Evolutionary conservation across 2,797 vertebrate genomes (phyloP), one percentile per base, ranked within the genome.

Genomic region (Chromobotia macracanthus): DNA sequence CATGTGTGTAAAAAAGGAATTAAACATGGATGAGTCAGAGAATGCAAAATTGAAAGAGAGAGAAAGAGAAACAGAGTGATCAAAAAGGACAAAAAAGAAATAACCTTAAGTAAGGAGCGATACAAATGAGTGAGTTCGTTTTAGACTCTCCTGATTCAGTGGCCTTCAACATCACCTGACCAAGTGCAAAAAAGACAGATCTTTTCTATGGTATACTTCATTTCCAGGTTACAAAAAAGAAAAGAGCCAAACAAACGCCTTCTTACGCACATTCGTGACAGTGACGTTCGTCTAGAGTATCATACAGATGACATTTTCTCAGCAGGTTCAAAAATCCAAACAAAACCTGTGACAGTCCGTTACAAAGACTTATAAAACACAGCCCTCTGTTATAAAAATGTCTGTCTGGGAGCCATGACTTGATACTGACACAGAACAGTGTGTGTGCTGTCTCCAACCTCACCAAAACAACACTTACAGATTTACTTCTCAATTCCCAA

Each of bases 401-500:
- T 72, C 78, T 79, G 55, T 75, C 19, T 61, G 51, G 19, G 51
- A 76, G 74, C 46, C 75, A 58, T 70, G 64, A 77, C 41, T 50
- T 48, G 83, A 84, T 82, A 82, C 83, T 66, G 75, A 70, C 77
- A 61, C 58, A 80, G 68, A 44, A 86, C 68, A 68, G 77, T 50
- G 68, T 56, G 65, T 67, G 69, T 61, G 55, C 55, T 46, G 65
- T 71, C 77, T 51, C 77, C 81, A 78, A 83, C 55, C n/a, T 25
- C 80, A 76, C 80, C 84, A 70, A 58, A 81, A 77, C 77, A 80
- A 87, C 86, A 82, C 80, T 84, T 74, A 87, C 72, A 83, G 81
- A 84, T 68, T 75, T 58, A 88, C 87, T 88, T 80, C 80, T 77
- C 69, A 55, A 85, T 88, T 89, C 86, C 86, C 84, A 89, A 87